A percentile compares a stretch with the other conserved stretches of the same genome.
phyloP scores from a whole-genome alignment of 2,888 invertebrate genomes.

The Polymixis flavicincta region DNA sequence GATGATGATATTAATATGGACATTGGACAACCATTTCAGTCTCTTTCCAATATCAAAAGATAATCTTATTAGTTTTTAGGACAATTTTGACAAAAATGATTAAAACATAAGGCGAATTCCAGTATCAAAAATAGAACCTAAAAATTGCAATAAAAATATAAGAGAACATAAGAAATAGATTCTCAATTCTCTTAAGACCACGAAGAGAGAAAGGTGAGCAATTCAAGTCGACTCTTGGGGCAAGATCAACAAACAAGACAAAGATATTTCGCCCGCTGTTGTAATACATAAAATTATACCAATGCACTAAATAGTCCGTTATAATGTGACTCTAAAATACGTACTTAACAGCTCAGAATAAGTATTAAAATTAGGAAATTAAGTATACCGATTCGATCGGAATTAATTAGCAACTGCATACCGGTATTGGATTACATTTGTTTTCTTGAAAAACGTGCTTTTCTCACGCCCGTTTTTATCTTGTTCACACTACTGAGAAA shows the following conservation, averaged over 20 bases:
- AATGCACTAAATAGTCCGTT: slow-evolving; percentile 59
- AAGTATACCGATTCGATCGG: slow-evolving; percentile 71
- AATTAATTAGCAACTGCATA: slow-evolving; percentile 72
- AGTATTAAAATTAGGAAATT: slow-evolving; percentile 72
- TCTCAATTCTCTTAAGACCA: not conserved
- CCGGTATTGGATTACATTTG: slow-evolving; percentile 71
- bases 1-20: not conserved
- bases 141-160: not conserved
- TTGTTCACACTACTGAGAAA: slow-evolving; percentile 77
- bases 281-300: slow-evolving; percentile 38
- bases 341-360: slow-evolving; percentile 55
- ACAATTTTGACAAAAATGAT: not conserved
- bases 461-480: slow-evolving; percentile 76
- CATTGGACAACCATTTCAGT: not conserved
- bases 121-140: not conserved
- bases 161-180: not conserved
- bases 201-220: no score
- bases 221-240: not conserved
- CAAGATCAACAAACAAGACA: not conserved
- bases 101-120: not conserved
- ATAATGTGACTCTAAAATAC: slow-evolving; percentile 54
- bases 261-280: slow-evolving; percentile 8
- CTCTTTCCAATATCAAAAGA: not conserved
- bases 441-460: slow-evolving; percentile 69
- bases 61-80: not conserved